Base-by-base conservation (phyloP, 2,113 vertebrate species). In the Alaudala cheleensis region DNA sequence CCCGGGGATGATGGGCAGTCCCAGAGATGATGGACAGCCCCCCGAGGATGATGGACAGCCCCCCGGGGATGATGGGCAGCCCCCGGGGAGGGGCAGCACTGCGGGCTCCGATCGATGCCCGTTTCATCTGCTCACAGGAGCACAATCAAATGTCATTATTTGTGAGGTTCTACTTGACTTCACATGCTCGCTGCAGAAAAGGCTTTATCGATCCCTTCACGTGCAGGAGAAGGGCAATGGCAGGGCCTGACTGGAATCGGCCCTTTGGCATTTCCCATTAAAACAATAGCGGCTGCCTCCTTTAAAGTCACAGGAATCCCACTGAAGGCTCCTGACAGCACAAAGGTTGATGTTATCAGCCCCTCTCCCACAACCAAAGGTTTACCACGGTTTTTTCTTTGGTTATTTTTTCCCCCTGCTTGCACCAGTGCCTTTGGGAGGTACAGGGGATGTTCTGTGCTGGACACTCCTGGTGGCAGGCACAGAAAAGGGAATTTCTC, bases 131-230 rank as follows among this genome's bases (percentile, higher is more conserved):
- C 97, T 92, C 96, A 47, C 51, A 96, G 95, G 80, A 76, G 89
- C 92, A 64, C 98, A 98, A 98, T 98, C 98, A 98, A 98, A 98
- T 95, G 97, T 97, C 98, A 98, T 99, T 98, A 99, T 98, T 98
- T 97, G 98, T 95, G 97, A 98, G 98, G 98, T 98, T 99, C 98
- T 98, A 98, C 98, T 98, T 98, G 98, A 98, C 98, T 98, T 98
- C 98, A 98, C 98, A 98, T 97, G 98, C 98, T 97, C 98, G 97
- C 97, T 88, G 96, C 98, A 98, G 98, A 98, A 97, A 97, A 98
- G 98, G 97, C 93, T 97, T 97, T 98, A 99, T 98, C 98, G 98
- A 99, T 98, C 98, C 97, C 97, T 93, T 81, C 76, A 67, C 76
- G 94, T 96, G 90, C 97, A 98, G 97, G 98, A 98, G 98, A 98